Base-by-base conservation (phyloP, 92 coral and sea anemone species). In the Anthopleura xanthogrammica region DNA sequence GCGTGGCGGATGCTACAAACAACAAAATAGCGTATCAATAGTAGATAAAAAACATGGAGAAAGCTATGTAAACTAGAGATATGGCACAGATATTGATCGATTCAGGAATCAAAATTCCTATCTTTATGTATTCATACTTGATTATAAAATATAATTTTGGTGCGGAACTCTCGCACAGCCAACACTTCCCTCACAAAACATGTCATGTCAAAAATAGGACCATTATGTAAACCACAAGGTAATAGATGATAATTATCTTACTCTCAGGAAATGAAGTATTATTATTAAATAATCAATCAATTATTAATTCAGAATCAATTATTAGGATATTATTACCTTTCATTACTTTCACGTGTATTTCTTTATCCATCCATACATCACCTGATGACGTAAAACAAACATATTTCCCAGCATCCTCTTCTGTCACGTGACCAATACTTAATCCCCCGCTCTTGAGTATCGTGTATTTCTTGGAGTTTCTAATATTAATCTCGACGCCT, bases 321-420 rank as follows among this genome's bases (percentile, higher is more conserved):
- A 58, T 58, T 58, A 58, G 50, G 50, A 16, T 58, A 64, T 77
- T 12, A 23, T 39, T 82, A 82, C 85, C 85, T 82, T 72, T 74
- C 41, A 36, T 29, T 52, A 82, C 79, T 50, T 60, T 52, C 13
- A 82, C 22, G 7, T 16, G 54, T 16, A 82, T 82, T 52, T 72
- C 79, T 52, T 75, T 52, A 17, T 82, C 85, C 36, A 82, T 56
- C 85, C 85, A 82, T 5, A 82, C 85, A 9, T 56, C 85, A 16
- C 85, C 46, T 16, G 85, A 55, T 22, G 85, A 56, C 41, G 85
- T 73, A 55, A 71, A 82, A 56, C 85, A 82, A 11, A 82, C 72
- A 56, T 82, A 82, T 29, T 57, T 82, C 70, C 85, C 85, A n/a
- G 79, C 79, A 56, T 82, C 85, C 70, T 75, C 41, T 55, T 82